These are phyloP conservation scores for Neolamprologus fasciatus DNA, from an alignment of 2,113 vertebrate genomes.

Conservation along the genomic window DNA sequence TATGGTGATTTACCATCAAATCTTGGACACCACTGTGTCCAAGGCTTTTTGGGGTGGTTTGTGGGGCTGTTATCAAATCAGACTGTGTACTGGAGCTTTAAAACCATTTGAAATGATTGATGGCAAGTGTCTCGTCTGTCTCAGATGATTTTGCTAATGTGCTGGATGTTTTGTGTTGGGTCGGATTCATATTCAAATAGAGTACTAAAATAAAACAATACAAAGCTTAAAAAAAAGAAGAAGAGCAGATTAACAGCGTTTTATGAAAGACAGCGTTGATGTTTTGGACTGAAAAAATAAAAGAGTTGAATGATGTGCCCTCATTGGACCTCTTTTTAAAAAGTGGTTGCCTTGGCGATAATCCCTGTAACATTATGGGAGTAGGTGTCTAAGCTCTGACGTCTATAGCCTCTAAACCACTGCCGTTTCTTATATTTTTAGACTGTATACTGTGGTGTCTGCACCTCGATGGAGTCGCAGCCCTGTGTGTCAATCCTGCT, in stretches of 20 bases:
- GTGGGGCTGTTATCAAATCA: not conserved
- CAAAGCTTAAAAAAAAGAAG: not conserved
- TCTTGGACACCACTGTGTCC: not conserved
- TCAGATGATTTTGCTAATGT: not conserved
- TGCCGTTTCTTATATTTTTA: not conserved
- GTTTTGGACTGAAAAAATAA: not conserved
- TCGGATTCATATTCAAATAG: not conserved
- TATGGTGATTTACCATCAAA: not conserved
- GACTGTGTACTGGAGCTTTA: not conserved
- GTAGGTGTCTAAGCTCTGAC: slow-evolving; percentile 3
- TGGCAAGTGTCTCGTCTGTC: not conserved
- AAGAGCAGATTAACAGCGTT: not conserved
- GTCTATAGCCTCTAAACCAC: not conserved
- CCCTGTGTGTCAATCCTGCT: not conserved
- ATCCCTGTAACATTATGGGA: not conserved
- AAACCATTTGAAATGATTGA: slow-evolving; percentile 5
- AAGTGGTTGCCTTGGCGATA: slow-evolving; percentile 25
- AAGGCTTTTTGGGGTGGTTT: not conserved
- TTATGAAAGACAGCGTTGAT: not conserved
- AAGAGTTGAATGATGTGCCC: not conserved
- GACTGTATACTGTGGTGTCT: not conserved
- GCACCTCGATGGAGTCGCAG: not conserved
- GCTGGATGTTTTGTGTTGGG: not conserved
- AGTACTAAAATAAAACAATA: not conserved
- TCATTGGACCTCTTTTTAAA: not conserved